Percentiles rank a stretch among this genome's conserved stretches.
phyloP scores from a whole-genome alignment of 2,797 vertebrate species.

The Macropodus opercularis region DNA sequence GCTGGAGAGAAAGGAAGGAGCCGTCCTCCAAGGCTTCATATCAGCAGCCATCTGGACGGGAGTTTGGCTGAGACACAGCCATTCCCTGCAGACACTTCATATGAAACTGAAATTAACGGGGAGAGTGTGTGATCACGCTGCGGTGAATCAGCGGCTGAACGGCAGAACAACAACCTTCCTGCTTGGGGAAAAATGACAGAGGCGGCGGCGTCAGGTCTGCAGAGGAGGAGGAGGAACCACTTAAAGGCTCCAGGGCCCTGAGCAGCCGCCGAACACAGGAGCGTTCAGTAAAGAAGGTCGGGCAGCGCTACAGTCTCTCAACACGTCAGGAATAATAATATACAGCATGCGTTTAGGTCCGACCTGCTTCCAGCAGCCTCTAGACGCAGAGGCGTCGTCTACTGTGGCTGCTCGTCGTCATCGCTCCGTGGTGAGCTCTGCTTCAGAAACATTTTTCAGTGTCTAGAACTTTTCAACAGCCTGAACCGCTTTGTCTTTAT shows the following conservation, averaged over 20 bases:
- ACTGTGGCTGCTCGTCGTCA: too few species aligned
- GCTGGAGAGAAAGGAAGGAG: constrained; percentile 42
- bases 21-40: constrained; percentile 49
- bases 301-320: too few species aligned
- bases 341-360: too few species aligned
- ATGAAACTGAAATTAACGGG: constrained; percentile 71
- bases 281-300: too few species aligned
- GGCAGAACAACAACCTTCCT: constrained; percentile 60
- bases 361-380: too few species aligned
- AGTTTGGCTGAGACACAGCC: constrained; percentile 39
- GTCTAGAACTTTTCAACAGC: too few species aligned
- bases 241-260: constrained; percentile 33
- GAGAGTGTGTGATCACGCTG: constrained; percentile 52
- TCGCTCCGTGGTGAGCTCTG: too few species aligned
- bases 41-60: constrained; percentile 67
- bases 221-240: constrained; percentile 43
- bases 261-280: constrained; percentile 18
- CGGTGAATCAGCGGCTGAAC: constrained; percentile 47
- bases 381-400: too few species aligned
- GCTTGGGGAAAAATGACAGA: constrained; percentile 47
- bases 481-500: too few species aligned
- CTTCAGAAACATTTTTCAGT: too few species aligned
- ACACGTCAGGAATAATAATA: too few species aligned
- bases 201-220: not conserved
- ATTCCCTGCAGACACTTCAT: constrained; percentile 60